Percentiles rank a stretch among this genome's conserved stretches.
Evolutionary conservation across 2,797 vertebrate genomes (phyloP).

Genomic region (Anisognathus igniventris): DNA sequence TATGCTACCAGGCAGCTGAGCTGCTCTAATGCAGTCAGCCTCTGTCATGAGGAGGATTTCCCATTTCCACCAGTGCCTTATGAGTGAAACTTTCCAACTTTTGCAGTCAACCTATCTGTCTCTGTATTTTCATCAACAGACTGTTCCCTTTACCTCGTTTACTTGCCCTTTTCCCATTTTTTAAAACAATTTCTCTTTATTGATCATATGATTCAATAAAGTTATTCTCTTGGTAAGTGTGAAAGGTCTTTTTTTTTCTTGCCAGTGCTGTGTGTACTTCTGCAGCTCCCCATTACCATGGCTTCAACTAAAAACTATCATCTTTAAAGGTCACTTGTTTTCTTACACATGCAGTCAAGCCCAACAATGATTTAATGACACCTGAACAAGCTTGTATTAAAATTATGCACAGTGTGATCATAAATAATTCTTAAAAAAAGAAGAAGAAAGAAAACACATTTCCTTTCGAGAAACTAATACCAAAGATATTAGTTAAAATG

Average conservation of each 20-base stretch:
- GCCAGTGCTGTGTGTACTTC: constrained; percentile 26
- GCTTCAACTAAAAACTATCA: constrained; percentile 68
- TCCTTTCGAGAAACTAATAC: constrained; percentile 61
- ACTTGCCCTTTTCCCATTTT: constrained; percentile 22
- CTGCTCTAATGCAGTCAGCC: neutral
- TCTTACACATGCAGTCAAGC: constrained; percentile 61
- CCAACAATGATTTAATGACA: constrained; percentile 73
- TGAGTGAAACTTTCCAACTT: neutral
- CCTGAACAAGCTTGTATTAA: constrained; percentile 64
- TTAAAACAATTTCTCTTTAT: constrained; percentile 19
- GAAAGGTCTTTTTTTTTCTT: constrained; percentile 61
- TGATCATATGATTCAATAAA: constrained; percentile 52
- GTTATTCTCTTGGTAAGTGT: constrained; percentile 56
- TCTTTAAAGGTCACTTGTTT: constrained; percentile 79
- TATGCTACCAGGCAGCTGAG: neutral
- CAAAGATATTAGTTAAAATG: constrained; percentile 77
- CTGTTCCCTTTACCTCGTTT: neutral
- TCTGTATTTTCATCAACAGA: neutral
- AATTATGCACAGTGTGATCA: constrained; percentile 57
- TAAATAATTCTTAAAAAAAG: constrained; percentile 71
- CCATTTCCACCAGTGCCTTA: neutral
- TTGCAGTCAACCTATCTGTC: neutral
- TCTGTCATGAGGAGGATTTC: neutral
- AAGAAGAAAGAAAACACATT: constrained; percentile 63
- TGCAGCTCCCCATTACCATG: constrained; percentile 53